Conservation (phyloP, 2,113 vertebrate genomes). For the Erpornis zantholeuca region DNA sequence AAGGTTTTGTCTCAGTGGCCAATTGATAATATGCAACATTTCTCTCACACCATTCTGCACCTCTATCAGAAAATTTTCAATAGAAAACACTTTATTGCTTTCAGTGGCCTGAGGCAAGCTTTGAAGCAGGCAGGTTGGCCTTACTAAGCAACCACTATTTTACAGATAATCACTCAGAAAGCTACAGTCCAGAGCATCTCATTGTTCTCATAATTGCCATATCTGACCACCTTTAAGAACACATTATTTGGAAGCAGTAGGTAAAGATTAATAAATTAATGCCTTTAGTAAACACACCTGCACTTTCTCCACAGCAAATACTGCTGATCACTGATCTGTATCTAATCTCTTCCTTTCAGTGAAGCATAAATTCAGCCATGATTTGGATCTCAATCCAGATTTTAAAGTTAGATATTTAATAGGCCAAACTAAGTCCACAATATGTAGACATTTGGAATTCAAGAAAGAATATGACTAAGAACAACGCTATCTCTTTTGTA, state of each 20-base stretch:
- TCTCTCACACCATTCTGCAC: not conserved
- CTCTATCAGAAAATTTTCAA: not conserved
- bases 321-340: not conserved
- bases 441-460: not conserved
- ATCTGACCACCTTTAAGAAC: not conserved
- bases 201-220: not conserved
- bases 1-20: not conserved
- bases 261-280: conserved; percentile 34
- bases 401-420: not conserved
- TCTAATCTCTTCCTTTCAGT: conserved; percentile 4
- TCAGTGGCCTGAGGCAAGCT: not conserved
- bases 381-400: not conserved
- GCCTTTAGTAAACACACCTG: conserved; percentile 23
- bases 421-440: not conserved
- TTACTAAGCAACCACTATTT: not conserved
- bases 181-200: not conserved
- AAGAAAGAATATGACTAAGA: not conserved
- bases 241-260: not conserved
- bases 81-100: not conserved
- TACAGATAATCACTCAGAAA: not conserved
- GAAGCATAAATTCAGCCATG: not conserved
- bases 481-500: not conserved
- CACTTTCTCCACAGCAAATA: not conserved
- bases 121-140: not conserved
- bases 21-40: not conserved